Evolutionary conservation across 2,888 invertebrate species (phyloP).

Genomic region (Dusona sp.): DNA sequence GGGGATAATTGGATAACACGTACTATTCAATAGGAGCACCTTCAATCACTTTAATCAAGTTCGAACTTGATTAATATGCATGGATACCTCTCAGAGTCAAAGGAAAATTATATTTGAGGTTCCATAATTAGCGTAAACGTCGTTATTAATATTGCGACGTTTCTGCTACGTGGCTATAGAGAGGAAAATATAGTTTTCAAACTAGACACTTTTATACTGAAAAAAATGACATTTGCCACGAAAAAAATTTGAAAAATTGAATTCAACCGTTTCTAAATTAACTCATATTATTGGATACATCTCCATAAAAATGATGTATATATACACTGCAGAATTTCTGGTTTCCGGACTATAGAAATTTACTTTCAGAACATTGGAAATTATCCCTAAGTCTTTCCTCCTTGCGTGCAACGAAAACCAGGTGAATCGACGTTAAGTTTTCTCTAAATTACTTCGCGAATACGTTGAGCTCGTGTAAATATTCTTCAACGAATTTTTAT

Average conservation of each 20-base stretch:
- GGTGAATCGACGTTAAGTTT: constrained; percentile 42
- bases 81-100: not conserved
- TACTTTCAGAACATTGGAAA: constrained; percentile 27
- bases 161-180: not conserved
- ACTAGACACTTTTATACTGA: not conserved
- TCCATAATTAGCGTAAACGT: not conserved
- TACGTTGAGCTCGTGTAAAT: constrained; percentile 20
- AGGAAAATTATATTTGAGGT: not conserved
- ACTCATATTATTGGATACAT: not conserved
- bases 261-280: not conserved
- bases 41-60: not conserved
- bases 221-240: not conserved
- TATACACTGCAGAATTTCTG: constrained; percentile 29
- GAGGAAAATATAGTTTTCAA: not conserved
- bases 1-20: not conserved
- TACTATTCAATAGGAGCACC: not conserved
- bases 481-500: constrained; percentile 38
- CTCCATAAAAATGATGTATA: not conserved
- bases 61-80: not conserved
- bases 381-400: constrained; percentile 26
- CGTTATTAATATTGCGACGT: not conserved
- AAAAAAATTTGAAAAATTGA: not conserved
- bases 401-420: constrained; percentile 49
- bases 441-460: constrained; percentile 48
- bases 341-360: constrained; percentile 26